Base-by-base conservation (phyloP, 2,113 vertebrate genomes). In the Cettia cetti region DNA sequence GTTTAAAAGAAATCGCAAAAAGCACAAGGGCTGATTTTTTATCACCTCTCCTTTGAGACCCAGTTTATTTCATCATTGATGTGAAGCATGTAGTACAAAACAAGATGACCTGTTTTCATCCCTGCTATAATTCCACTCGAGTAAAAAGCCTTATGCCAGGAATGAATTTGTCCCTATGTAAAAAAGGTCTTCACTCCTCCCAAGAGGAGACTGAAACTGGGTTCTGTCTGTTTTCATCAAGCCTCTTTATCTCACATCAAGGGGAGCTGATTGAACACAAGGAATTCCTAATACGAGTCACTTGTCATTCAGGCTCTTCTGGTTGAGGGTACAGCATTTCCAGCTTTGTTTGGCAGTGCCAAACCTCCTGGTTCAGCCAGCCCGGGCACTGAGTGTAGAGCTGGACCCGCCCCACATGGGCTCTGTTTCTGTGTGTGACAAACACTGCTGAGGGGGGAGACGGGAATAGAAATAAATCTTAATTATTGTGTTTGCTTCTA, bases 51-150 rank as follows among this genome's bases (percentile, higher is more conserved):
- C 95, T 96, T 81, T 77, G 95, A 96, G 95, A 97, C 71, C 24
- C n/a, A 37, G 52, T 54, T 90, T 64, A 90, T 93, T 96, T 95
- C 86, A 88, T 93, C 91, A 21, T 28, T 86, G 82, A 95, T 66
- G 68, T 86, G 87, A 90, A 66, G 75, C 79, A 24, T 90, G 79
- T 71, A 90, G 87, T 71, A 91, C 85, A 95, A 96, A 97, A 96
- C 90, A 96, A 77, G 93, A 96, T 86, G 90, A 93, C 92, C 94
- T 88, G 71, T 95, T 97, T 97, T 95, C 82, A 95, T 97, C 87
- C 75, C 71, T 42, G 60, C 59, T 86, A 18, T 56, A 54, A 93
- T 83, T 83, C 79, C 60, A 75, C 82, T 70, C 3, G 22, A 86
- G 75, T 44, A 60, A 83, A 97, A 92, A 87, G 85, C 79, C 60